These are phyloP conservation scores for Hemaris fuciformis DNA, from an alignment of 2,888 invertebrate species.

Conservation along the genomic window DNA sequence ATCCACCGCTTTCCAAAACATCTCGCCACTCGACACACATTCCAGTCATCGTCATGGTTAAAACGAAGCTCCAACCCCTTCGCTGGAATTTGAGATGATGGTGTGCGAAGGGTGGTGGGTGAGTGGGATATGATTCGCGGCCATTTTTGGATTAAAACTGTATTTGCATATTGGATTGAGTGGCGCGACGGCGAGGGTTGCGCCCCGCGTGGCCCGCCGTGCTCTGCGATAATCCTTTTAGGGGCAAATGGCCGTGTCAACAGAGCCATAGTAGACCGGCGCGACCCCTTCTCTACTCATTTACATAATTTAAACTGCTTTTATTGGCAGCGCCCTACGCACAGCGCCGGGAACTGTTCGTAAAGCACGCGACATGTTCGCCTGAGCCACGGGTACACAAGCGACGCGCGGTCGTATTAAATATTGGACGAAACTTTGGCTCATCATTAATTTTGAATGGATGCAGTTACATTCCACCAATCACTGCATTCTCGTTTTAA, in stretches of 20 bases:
- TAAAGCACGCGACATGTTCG: no score
- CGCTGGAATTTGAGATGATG: neutral
- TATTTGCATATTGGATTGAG: conserved; percentile 68
- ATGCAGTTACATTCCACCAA: no score
- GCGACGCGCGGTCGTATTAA: no score
- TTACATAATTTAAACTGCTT: conserved; percentile 23
- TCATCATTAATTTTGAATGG: no score
- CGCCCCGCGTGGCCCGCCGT: conserved; percentile 35
- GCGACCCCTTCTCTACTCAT: conserved; percentile 13
- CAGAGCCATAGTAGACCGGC: neutral
- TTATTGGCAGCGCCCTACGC: neutral
- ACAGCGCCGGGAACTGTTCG: neutral
- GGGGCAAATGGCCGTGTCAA: conserved; percentile 30
- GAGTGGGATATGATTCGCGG: conserved; percentile 30
- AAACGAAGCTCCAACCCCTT: no score
- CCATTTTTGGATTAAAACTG: conserved; percentile 55
- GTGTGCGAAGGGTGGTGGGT: conserved; percentile 15
- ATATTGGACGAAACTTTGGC: no score
- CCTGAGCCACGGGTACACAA: no score
- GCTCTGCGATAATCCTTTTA: conserved; percentile 44
- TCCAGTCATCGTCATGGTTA: no score
- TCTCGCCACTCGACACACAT: neutral
- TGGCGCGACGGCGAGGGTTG: conserved; percentile 40
- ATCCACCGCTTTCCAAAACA: no score
- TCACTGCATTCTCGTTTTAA: no score